Evolutionary conservation across 2,888 invertebrate species (phyloP).

Genomic region (Pollenia labialis): DNA sequence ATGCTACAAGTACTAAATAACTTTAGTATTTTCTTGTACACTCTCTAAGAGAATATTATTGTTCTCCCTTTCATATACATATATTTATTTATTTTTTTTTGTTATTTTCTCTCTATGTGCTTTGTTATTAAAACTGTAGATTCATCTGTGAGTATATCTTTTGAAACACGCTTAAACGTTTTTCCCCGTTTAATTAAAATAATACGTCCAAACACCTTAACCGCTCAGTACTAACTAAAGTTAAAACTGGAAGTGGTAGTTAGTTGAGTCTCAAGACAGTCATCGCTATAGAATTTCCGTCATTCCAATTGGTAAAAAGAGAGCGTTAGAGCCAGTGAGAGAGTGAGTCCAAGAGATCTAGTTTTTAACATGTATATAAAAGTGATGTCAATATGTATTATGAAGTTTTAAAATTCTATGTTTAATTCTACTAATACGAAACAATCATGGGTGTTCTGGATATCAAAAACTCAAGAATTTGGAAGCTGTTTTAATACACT

Average conservation of each 20-base stretch:
- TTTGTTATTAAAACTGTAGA: not conserved
- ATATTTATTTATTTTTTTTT: not conserved
- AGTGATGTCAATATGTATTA: constrained; percentile 52
- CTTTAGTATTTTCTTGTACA: not conserved
- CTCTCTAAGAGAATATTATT: constrained; percentile 43
- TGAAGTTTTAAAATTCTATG: not conserved
- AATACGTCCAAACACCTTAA: constrained; percentile 77
- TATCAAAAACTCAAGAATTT: not conserved
- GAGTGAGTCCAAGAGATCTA: not conserved
- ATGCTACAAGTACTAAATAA: constrained; percentile 39
- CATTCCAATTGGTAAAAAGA: constrained; percentile 69
- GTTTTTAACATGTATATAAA: not conserved
- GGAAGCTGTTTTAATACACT: not conserved
- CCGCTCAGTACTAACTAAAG: constrained; percentile 78
- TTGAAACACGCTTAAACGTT: not conserved
- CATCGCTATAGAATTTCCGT: constrained; percentile 55
- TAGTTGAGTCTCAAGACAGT: constrained; percentile 48
- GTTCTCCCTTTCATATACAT: not conserved
- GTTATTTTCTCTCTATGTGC: not conserved
- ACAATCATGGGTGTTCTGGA: not conserved
- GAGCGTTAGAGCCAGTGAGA: not conserved
- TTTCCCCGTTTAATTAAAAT: constrained; percentile 15
- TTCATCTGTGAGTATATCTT: not conserved
- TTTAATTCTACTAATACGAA: not conserved
- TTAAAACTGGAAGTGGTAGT: constrained; percentile 74